Evolutionary conservation across 2,797 vertebrate species (phyloP), one percentile per base, ranked within the genome.

Genomic region (Neosilurus mollespiculum): DNA sequence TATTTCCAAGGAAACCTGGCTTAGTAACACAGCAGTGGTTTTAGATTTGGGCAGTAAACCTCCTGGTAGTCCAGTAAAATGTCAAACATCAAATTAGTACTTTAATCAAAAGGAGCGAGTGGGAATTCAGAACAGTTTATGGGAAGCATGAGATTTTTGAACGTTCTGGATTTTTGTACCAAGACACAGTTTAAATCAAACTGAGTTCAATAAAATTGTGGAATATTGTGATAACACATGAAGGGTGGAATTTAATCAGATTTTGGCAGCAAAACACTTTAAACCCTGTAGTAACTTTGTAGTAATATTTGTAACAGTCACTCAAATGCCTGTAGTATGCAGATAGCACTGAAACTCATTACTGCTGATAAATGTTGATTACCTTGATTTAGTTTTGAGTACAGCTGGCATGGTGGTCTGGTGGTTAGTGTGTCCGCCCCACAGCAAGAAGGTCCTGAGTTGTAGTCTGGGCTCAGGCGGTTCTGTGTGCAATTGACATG

Each of bases 31-130:
- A 20, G n/a, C 9, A 30, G 9, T 30, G 24, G 56, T 56, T 9
- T 26, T 30, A 24, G 24, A 73, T 54, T 73, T 54, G 1, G 24
- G 15, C 49, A 54, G 24, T 49, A 1, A 51, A 15, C 43, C 15
- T 73, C 51, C 71, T 73, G 53, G 51, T 18, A 73, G 51, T 30
- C 51, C 15, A 73, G 56, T 56, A 56, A 54, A 73, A 73, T 73
- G 53, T 30, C 71, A 56, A 56, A 56, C 24, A 11, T 30, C 71
- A 73, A 56, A 73, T 56, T 18, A 56, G 24, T 56, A 18, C 24
- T 16, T 73, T 73, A 26, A 18, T 73, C 51, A 73, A 30, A 72
- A 56, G 4, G 71, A 56, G 16, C 4, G 16, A 73, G 24, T 73
- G 53, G 51, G 51, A 16, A 73, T 56, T 73, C n/a, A 73, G 53